Evolutionary conservation across 2,113 vertebrate genomes (phyloP).

Genomic region (Eretmochelys imbricata): DNA sequence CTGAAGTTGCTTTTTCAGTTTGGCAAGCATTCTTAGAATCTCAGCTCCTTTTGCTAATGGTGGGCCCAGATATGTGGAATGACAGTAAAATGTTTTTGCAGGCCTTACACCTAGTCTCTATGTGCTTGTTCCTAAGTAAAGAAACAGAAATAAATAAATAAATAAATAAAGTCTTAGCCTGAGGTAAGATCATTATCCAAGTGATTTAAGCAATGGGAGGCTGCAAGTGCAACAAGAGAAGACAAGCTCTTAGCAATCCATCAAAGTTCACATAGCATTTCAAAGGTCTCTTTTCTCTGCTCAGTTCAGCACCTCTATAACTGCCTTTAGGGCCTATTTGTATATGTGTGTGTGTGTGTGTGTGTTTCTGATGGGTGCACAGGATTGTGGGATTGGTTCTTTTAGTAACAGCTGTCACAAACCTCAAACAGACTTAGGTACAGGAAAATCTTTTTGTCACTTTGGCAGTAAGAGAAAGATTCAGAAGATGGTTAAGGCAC

Average conservation of each 20-base stretch:
- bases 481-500: neutral
- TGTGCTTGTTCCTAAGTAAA: neutral
- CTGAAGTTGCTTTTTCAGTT: constrained; percentile 47
- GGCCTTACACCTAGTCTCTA: neutral
- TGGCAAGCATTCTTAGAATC: constrained; percentile 44
- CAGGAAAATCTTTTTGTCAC: neutral
- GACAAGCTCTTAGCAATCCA: neutral
- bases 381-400: neutral
- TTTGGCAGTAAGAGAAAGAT: constrained; percentile 9
- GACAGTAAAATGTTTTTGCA: neutral
- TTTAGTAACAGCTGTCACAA: neutral
- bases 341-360: neutral
- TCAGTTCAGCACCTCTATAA: constrained; percentile 11
- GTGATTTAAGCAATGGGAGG: constrained; percentile 35
- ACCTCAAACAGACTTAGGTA: neutral
- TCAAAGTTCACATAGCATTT: neutral
- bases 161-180: constrained; percentile 11
- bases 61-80: constrained; percentile 21
- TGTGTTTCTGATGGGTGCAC: neutral
- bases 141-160: neutral
- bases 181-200: constrained; percentile 36
- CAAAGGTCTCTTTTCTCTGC: neutral
- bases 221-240: constrained; percentile 29
- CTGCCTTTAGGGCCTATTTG: neutral
- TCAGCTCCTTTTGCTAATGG: constrained; percentile 18